phyloP scores from a whole-genome alignment of 37 sponge, comb jelly and placozoan genomes.

The Diacarnus erythraeanus region DNA sequence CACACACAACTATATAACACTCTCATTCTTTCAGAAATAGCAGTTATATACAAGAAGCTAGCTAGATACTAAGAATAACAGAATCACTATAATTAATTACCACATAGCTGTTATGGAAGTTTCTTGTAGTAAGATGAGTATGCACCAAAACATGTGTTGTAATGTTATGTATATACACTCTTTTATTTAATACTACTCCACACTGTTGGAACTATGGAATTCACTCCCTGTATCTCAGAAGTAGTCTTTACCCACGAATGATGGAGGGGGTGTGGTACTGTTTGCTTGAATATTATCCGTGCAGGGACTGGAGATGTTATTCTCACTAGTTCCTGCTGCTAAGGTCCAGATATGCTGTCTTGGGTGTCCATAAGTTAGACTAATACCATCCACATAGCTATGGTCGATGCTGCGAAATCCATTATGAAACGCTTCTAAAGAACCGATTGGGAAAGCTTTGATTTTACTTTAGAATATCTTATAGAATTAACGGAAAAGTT shows the following conservation, averaged over 20 bases:
- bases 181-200: no score
- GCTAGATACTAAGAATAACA: no score
- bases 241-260: background rate
- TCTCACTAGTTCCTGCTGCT: background rate
- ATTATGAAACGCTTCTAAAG: background rate
- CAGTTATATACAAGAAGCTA: no score
- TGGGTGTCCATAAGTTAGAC: slow-evolving; percentile 11
- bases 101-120: no score
- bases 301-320: background rate
- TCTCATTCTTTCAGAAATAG: no score
- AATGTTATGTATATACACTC: no score
- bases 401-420: background rate
- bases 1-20: no score
- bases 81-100: no score
- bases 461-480: background rate
- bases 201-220: background rate
- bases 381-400: slow-evolving; percentile 15
- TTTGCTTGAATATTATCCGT: background rate
- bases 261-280: background rate
- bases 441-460: background rate
- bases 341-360: slow-evolving; percentile 1
- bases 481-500: background rate
- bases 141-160: no score
- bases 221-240: background rate
- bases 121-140: no score